Conservation (phyloP, 1,140 invertebrate genomes). For the Copidosoma floridanum region DNA sequence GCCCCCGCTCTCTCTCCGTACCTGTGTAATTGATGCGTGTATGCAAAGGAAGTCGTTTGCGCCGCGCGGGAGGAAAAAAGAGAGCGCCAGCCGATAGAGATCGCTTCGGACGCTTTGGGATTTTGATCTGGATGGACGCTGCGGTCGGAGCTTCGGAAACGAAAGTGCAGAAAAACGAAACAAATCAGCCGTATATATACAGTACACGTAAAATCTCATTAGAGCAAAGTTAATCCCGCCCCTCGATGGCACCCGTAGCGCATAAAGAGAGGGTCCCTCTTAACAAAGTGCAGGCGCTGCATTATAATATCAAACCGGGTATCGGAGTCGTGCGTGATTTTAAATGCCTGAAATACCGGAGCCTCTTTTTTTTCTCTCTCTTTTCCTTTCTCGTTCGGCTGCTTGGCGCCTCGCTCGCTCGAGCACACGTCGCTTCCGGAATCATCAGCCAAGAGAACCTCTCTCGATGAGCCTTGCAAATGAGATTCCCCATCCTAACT, state of each 20-base stretch:
- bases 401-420: neutral
- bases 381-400: too few species aligned
- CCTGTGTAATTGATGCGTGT: constrained; percentile 47
- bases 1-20: constrained; percentile 26
- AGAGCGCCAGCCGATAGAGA: too few species aligned
- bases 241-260: too few species aligned
- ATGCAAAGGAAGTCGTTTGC: constrained; percentile 53
- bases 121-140: constrained; percentile 33
- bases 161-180: too few species aligned
- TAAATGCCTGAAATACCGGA: constrained; percentile 23
- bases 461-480: constrained; percentile 18
- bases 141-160: too few species aligned
- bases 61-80: neutral
- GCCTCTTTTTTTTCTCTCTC: too few species aligned
- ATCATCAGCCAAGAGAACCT: neutral
- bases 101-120: too few species aligned
- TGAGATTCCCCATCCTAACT: constrained; percentile 15
- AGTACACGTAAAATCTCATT: too few species aligned
- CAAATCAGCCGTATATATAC: too few species aligned
- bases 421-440: constrained; percentile 19
- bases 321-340: constrained; percentile 19
- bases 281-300: too few species aligned
- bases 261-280: too few species aligned
- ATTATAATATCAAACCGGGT: constrained; percentile 18
- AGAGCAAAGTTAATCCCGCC: too few species aligned